Base-by-base conservation (phyloP, 1,140 invertebrate genomes). In the Xylocopa sonorina region DNA sequence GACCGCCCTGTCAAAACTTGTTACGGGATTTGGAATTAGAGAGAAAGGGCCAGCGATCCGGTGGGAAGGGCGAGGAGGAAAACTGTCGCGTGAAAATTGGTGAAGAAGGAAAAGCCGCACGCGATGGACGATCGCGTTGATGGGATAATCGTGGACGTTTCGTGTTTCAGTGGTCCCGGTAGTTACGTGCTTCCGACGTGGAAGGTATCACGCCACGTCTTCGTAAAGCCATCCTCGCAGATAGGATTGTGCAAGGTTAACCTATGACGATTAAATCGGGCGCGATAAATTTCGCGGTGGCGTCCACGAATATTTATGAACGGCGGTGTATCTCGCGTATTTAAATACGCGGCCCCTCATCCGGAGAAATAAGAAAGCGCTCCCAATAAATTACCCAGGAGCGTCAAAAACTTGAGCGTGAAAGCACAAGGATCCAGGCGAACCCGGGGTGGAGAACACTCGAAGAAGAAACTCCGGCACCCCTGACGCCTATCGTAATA, bases 1-100 rank as follows among this genome's bases (percentile, higher is more conserved):
- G 38, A 58, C 66, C 66, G 41, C 66, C 75, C 74, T 81, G 80
- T 81, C 80, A 81, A 81, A 81, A 81, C 80, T 78, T 81, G 74
- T 81, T 75, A 80, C 34, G 27, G 57, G 24, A 48, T 50, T 72
- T 24, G n/a, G 48, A 55, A 34, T 63, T 46, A 43, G 55, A 43
- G 9, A 12, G 21, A 0, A 14, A n/a, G 9, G 16, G 3, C 1
- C 5, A 60, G 10, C 12, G 41, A 77, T 34, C 7, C 2, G 55
- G 6, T 12, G 29, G 18, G 1, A n/a, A 7, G 3, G 1, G 57
- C 0, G 18, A n/a, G n/a, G 24, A 24, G 29, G 16, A 46, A 32
- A 34, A 9, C 0, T 12, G 24, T 27, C 12, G 34, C 51, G 53
- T 48, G 64, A 77, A 55, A 27, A 57, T 34, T 0, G 0, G 9